Evolutionary conservation across 1,140 invertebrate species (phyloP).

Genomic region (Drosophila navojoa): DNA sequence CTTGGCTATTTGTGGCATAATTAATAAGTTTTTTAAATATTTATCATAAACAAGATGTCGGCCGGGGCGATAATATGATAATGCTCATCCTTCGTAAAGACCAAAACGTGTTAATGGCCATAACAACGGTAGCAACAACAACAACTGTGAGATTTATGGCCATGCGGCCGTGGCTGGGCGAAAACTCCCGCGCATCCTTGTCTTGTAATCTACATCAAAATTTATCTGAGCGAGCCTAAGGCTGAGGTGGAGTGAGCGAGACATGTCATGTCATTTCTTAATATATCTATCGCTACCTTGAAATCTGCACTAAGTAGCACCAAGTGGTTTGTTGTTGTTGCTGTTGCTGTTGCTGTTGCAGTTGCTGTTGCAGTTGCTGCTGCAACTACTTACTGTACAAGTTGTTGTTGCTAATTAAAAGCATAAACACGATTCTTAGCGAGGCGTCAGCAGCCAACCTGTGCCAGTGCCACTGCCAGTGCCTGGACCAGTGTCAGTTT

Average conservation of each 20-base stretch:
- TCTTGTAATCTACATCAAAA: constrained; percentile 77
- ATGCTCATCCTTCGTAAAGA: constrained; percentile 60
- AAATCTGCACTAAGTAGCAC: constrained; percentile 80
- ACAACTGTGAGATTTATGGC: constrained; percentile 33
- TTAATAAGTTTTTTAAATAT: constrained; percentile 79
- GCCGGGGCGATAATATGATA: constrained; percentile 71
- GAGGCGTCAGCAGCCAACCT: constrained; percentile 66
- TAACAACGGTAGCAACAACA: constrained; percentile 5
- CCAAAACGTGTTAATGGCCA: constrained; percentile 49
- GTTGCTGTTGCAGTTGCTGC: constrained; percentile 34
- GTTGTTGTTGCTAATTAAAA: constrained; percentile 83
- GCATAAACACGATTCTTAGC: constrained; percentile 82
- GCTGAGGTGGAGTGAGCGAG: constrained; percentile 64
- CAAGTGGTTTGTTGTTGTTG: constrained; percentile 45
- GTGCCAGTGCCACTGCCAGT: constrained; percentile 19
- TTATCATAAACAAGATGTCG: constrained; percentile 77
- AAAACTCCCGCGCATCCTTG: constrained; percentile 49
- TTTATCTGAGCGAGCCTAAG: constrained; percentile 55
- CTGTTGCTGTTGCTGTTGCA: constrained; percentile 6
- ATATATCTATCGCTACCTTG: constrained; percentile 80
- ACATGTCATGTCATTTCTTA: constrained; percentile 81
- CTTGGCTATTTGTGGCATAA: constrained; percentile 77
- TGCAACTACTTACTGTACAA: constrained; percentile 77
- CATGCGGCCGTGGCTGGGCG: background rate
- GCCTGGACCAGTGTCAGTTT: background rate